A percentile compares a stretch with the other conserved stretches of the same genome.
Evolutionary conservation across 2,797 vertebrate genomes (phyloP).

Genomic region (Babyrousa celebensis): DNA sequence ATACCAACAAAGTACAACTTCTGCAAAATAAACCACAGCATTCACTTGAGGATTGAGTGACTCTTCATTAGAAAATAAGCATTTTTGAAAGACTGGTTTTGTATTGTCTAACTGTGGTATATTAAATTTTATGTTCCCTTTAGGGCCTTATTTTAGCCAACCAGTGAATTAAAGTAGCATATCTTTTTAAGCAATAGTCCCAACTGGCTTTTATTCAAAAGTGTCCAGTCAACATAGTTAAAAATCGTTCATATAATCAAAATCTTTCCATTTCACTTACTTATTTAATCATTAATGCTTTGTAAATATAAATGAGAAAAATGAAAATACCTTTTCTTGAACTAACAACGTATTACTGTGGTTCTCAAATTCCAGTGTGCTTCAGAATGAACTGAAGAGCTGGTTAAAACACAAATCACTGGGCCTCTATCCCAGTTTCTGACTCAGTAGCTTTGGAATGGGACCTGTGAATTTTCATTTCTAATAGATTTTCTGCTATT

Average conservation of each 20-base stretch:
- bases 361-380: background rate
- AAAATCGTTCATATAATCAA: constrained; percentile 21
- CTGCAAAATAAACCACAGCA: background rate
- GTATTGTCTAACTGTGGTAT: background rate
- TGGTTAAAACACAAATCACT: background rate
- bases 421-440: background rate
- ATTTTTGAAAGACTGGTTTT: background rate
- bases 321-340: constrained; percentile 21
- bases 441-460: background rate
- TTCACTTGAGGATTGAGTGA: background rate
- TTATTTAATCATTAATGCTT: background rate
- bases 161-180: constrained; percentile 29
- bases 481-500: background rate
- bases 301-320: constrained; percentile 39
- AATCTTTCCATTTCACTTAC: constrained; percentile 56
- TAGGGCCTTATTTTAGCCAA: constrained; percentile 41
- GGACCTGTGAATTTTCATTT: background rate
- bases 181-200: constrained; percentile 4
- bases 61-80: background rate
- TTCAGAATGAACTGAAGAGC: background rate
- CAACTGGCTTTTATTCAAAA: background rate
- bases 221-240: constrained; percentile 4
- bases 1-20: background rate
- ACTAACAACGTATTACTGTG: background rate
- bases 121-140: constrained; percentile 30